A percentile compares a stretch with the other conserved stretches of the same genome.
phyloP scores from a whole-genome alignment of 2,888 invertebrate species.

The Anodontia alba region DNA sequence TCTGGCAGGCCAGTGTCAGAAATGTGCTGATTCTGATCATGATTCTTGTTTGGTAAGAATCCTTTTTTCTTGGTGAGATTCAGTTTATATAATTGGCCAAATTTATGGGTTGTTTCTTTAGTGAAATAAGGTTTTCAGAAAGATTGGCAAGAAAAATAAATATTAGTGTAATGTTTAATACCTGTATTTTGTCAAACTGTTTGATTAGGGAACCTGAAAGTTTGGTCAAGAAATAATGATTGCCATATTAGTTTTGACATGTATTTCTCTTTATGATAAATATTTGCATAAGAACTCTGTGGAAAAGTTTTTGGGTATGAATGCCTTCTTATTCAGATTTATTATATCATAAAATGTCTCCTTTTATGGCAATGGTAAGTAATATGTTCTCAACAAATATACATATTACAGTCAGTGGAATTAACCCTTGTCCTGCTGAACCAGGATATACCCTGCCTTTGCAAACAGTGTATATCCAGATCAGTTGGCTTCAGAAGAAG shows the following conservation, averaged over 20 bases:
- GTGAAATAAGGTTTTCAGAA: not conserved
- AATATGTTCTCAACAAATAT: too few species aligned
- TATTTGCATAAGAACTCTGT: not conserved
- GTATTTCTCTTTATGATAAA: not conserved
- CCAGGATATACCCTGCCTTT: too few species aligned
- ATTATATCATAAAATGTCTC: not conserved
- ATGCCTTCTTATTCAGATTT: not conserved
- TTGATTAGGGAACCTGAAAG: not conserved
- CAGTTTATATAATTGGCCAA: too few species aligned
- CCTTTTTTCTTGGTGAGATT: too few species aligned
- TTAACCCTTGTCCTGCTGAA: too few species aligned
- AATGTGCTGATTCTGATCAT: too few species aligned
- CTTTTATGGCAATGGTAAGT: not conserved
- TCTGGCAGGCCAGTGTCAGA: too few species aligned
- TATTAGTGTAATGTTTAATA: not conserved
- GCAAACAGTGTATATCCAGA: too few species aligned
- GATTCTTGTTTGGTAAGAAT: too few species aligned
- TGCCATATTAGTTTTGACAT: not conserved
- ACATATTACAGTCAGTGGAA: too few species aligned
- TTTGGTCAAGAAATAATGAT: slow-evolving; percentile 6
- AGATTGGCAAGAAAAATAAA: not conserved
- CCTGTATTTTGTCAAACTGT: not conserved
- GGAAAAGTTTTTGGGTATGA: not conserved
- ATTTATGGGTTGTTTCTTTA: too few species aligned
- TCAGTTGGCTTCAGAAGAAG: too few species aligned